Percentiles rank a stretch among this genome's conserved stretches.
phyloP scores from a whole-genome alignment of 2,888 invertebrate genomes.

The Trissolcus brochymenae region DNA sequence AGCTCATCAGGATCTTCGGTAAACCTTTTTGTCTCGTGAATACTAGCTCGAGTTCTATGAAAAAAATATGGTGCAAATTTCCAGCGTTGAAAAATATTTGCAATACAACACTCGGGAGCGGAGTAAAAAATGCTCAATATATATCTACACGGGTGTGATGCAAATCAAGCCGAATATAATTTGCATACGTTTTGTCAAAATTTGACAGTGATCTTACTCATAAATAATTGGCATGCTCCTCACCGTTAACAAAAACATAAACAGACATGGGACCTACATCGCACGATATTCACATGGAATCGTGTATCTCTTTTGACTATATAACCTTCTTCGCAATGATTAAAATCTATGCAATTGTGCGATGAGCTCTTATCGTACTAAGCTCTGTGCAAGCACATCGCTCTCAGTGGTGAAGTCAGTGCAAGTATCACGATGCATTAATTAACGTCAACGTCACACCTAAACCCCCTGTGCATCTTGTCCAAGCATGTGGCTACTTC shows the following conservation, averaged over 20 bases:
- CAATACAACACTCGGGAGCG: conserved; percentile 5
- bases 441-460: conserved; percentile 61
- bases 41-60: no score
- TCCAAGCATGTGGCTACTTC: conserved; percentile 17
- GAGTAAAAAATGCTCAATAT: background rate
- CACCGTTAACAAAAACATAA: conserved; percentile 26
- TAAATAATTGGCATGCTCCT: no score
- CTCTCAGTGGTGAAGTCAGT: conserved; percentile 3
- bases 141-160: conserved; percentile 8
- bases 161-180: conserved; percentile 29
- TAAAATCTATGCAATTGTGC: conserved; percentile 45
- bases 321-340: conserved; percentile 46
- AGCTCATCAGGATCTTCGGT: no score
- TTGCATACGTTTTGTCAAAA: conserved; percentile 49
- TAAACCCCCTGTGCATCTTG: conserved; percentile 38
- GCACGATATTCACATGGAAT: conserved; percentile 33
- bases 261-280: conserved; percentile 3
- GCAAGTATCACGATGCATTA: conserved; percentile 63
- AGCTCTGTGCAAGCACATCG: conserved; percentile 6
- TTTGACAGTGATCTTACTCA: conserved; percentile 39
- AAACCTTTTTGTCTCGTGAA: no score
- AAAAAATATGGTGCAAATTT: no score
- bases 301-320: conserved; percentile 14
- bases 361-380: conserved; percentile 31
- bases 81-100: conserved; percentile 5